These are phyloP conservation scores for Tridacna gigas DNA, from an alignment of 2,888 invertebrate species.

Conservation along the genomic window DNA sequence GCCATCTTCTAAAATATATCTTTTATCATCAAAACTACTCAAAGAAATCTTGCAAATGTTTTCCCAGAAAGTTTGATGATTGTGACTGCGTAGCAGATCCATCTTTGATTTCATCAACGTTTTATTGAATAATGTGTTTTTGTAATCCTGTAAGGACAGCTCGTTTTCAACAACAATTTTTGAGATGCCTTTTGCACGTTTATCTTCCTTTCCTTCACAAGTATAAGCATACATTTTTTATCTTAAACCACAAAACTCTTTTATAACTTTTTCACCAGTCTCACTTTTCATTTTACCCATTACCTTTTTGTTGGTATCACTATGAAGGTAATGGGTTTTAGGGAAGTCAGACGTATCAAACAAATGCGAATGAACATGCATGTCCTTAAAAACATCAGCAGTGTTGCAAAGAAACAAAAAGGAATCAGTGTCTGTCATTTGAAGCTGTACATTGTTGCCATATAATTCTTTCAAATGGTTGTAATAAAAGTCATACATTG, in stretches of 20 bases:
- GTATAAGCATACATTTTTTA: constrained; percentile 23
- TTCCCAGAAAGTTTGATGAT: constrained; percentile 26
- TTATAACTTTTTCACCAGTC: background rate
- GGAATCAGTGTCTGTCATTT: constrained; percentile 46
- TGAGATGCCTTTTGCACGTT: constrained; percentile 60
- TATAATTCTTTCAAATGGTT: constrained; percentile 76
- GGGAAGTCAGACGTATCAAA: constrained; percentile 15
- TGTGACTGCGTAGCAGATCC: constrained; percentile 21
- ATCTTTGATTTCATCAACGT: background rate
- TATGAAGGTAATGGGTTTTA: constrained; percentile 11
- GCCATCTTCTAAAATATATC: constrained; percentile 11
- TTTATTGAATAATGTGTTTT: constrained; percentile 29
- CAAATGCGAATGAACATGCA: constrained; percentile 60
- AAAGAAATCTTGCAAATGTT: constrained; percentile 8
- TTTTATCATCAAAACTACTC: constrained; percentile 28
- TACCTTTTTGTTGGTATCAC: constrained; percentile 18
- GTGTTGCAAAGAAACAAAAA: constrained; percentile 43
- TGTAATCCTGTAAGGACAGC: constrained; percentile 15
- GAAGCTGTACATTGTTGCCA: constrained; percentile 43
- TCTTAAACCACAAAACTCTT: constrained; percentile 19
- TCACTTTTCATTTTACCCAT: constrained; percentile 22
- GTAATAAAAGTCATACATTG: constrained; percentile 83
- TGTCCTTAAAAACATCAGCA: constrained; percentile 42
- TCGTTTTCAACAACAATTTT: constrained; percentile 43
- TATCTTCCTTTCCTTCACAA: background rate